Conservation (phyloP, 2,888 invertebrate genomes). For the Netelia inedita region DNA sequence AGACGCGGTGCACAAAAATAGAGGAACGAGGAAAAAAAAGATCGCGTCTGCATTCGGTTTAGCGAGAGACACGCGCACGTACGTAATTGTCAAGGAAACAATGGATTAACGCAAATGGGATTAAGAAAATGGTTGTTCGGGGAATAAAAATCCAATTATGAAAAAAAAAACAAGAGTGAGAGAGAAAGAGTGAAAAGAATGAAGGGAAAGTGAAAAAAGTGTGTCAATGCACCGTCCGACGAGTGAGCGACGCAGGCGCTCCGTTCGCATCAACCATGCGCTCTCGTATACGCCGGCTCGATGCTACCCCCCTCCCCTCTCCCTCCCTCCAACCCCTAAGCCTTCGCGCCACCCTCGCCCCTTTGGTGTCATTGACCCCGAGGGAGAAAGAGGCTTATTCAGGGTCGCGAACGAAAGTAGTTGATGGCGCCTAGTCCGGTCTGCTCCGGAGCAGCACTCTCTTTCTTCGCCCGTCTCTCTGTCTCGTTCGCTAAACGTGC, state of each 20-base stretch:
- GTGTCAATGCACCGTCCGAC: constrained; percentile 17
- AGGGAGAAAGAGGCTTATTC: constrained; percentile 63
- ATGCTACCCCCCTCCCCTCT: not conserved
- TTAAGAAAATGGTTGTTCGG: not conserved
- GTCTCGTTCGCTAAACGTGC: not conserved
- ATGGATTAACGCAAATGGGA: not conserved
- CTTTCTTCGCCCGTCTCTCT: constrained; percentile 6
- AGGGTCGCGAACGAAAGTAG: constrained; percentile 65
- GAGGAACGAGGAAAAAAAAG: too few relatives aligned
- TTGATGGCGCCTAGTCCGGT: constrained; percentile 16
- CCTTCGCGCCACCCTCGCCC: not conserved
- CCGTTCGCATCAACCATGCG: constrained; percentile 30
- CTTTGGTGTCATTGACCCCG: constrained; percentile 69
- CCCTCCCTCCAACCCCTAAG: not conserved
- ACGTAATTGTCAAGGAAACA: not conserved
- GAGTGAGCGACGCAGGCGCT: constrained; percentile 54
- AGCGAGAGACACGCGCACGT: not conserved
- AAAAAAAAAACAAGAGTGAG: not conserved
- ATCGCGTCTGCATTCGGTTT: too few relatives aligned
- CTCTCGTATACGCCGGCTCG: constrained; percentile 45
- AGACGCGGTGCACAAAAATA: not conserved
- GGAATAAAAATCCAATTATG: not conserved
- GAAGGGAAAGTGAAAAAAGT: not conserved
- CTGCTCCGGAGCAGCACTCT: not conserved
- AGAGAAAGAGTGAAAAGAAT: not conserved